Percentiles rank a stretch among this genome's conserved stretches.
phyloP scores from a whole-genome alignment of 2,113 vertebrate species.

The Eurystomus gularis region DNA sequence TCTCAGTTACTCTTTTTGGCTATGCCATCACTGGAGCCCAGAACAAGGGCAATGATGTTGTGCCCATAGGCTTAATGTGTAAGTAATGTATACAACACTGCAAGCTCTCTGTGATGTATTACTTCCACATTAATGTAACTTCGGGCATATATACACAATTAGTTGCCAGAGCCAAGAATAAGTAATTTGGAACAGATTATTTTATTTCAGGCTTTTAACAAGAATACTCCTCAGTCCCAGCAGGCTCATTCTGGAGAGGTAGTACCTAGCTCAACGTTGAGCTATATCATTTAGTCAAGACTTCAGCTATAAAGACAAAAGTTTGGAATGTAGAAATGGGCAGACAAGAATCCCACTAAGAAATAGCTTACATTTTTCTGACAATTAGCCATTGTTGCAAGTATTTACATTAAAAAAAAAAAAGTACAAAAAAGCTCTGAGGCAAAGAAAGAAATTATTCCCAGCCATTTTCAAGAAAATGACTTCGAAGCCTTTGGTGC shows the following conservation, averaged over 20 bases:
- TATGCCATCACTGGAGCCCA: neutral
- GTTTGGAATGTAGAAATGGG: conserved; percentile 39
- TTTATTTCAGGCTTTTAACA: conserved; percentile 43
- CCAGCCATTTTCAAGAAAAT: conserved; percentile 13
- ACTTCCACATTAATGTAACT: conserved; percentile 8
- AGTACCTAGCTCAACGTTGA: neutral
- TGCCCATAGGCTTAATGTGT: neutral
- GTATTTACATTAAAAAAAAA: neutral
- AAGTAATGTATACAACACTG: neutral
- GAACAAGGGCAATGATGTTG: conserved; percentile 44
- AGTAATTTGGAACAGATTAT: conserved; percentile 26
- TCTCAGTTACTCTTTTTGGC: conserved; percentile 20
- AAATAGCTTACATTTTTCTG: conserved; percentile 49
- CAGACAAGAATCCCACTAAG: conserved; percentile 37
- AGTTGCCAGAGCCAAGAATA: conserved; percentile 18
- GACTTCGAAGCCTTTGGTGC: neutral
- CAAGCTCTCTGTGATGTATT: conserved; percentile 8
- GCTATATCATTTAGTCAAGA: conserved; percentile 39
- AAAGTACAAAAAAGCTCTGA: neutral
- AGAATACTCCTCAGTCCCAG: conserved; percentile 5
- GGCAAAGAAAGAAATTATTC: neutral
- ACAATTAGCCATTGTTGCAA: conserved; percentile 43
- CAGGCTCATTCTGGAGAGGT: neutral
- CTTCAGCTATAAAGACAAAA: conserved; percentile 18
- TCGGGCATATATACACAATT: neutral